Conservation (phyloP, 2,888 invertebrate species). For the Pristionchus mayeri region DNA sequence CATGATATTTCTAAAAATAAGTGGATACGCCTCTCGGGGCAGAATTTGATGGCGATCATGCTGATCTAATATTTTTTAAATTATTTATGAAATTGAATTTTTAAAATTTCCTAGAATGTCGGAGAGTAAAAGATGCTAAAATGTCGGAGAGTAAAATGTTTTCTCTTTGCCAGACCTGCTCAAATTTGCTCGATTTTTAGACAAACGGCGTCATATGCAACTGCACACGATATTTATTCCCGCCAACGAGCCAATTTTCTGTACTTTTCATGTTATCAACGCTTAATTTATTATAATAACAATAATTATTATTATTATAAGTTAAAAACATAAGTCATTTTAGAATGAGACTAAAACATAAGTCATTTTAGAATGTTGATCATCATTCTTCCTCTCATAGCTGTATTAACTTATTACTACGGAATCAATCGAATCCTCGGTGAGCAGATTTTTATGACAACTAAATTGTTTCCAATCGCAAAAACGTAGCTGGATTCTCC, state of each 20-base stretch:
- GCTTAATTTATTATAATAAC: background rate
- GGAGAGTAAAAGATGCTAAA: too few species aligned
- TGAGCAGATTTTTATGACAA: background rate
- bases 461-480: background rate
- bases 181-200: background rate
- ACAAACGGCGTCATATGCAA: too few species aligned
- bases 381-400: background rate
- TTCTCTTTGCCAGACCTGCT: too few species aligned
- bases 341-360: background rate
- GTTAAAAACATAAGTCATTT: too few species aligned
- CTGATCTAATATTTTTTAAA: too few species aligned
- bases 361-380: background rate
- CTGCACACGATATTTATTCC: background rate
- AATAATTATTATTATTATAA: background rate
- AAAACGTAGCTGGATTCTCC: background rate
- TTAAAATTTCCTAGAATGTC: too few species aligned
- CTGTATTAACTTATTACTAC: background rate
- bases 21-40: too few species aligned
- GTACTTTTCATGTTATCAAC: background rate
- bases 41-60: too few species aligned
- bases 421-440: slow-evolving; percentile 7
- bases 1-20: too few species aligned
- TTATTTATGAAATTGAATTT: too few species aligned
- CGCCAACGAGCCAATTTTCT: background rate
- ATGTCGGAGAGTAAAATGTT: too few species aligned